Conservation (phyloP, 1,140 invertebrate species). For the Hylyphantes graminicola region DNA sequence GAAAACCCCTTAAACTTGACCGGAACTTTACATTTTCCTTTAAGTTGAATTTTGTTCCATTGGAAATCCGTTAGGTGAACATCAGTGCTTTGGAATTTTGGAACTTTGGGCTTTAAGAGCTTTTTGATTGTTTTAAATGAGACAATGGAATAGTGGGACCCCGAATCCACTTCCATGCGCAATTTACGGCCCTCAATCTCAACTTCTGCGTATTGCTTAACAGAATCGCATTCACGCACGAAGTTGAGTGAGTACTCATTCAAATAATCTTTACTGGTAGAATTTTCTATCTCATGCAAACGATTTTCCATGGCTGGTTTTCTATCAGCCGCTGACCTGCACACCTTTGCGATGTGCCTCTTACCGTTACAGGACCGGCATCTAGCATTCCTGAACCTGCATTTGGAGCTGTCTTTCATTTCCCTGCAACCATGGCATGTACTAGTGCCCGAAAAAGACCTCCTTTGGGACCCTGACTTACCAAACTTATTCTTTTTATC, state of each 20-base stretch:
- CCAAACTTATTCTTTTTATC: too few relatives aligned
- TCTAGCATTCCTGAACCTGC: background rate
- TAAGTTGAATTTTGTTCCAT: background rate
- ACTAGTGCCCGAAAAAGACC: background rate
- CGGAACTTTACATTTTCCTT: background rate
- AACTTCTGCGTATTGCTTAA: background rate
- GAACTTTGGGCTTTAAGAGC: background rate
- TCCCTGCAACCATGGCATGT: constrained; percentile 4
- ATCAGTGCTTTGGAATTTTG: background rate
- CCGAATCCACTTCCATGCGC: background rate
- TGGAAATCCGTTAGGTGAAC: background rate
- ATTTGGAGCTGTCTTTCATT: background rate
- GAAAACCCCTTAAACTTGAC: too few relatives aligned
- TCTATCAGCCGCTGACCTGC: too few relatives aligned
- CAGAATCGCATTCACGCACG: background rate
- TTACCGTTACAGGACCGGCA: background rate
- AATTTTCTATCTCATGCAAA: background rate
- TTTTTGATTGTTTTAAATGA: background rate
- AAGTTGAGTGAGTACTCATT: background rate
- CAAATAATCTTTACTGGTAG: background rate
- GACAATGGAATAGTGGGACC: background rate
- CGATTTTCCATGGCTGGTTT: too few relatives aligned
- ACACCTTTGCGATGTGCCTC: background rate
- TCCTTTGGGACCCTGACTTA: too few relatives aligned
- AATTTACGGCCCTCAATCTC: background rate